Base-by-base conservation (phyloP, 2,888 invertebrate species). In the Syritta pipiens region DNA sequence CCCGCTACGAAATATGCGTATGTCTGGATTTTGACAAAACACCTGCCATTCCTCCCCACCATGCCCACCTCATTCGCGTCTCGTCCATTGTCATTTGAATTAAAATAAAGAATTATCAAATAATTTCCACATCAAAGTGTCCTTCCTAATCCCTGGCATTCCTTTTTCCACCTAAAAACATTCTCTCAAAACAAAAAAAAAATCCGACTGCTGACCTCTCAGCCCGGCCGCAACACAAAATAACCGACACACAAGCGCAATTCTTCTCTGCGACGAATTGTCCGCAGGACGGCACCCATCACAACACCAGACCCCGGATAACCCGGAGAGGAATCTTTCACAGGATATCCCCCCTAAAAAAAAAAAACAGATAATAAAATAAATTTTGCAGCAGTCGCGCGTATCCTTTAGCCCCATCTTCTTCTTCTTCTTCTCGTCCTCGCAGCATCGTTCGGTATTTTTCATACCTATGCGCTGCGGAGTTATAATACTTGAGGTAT, bases 401-500 rank as follows among this genome's bases (percentile, higher is more conserved):
- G 37, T 30, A 55, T 72, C 60, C 55, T 40, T 46, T 62, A 20
- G 42, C 17, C 42, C 37, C 37, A 24, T 44, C 30, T 60, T 32
- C 28, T n/a, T 32, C 44, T 37, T 10, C 26, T 32, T 12, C 7
- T 57, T 42, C 26, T 17, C 7, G 28, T 19, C n/a, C 20, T n/a
- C 35, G 20, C 24, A 35, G 12, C 49, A 37, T 32, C 10, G 19
- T 10, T 32, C 48, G 17, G 68, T 63, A 59, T 65, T 17, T 4
- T 65, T 65, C 22, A 53, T 59, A 53, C 46, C 44, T 26, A 62
- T 62, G 55, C 67, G 74, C 53, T 79, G 79, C 74, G 74, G 79
- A 74, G 60, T 68, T 79, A 79, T 79, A 74, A 79, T 49, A 79
- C 79, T 79, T 79, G 77, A 79, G 72, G 65, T 79, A 79, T 72